Evolutionary conservation across 2,888 invertebrate genomes (phyloP).

Genomic region (Hybos culiciformis): DNA sequence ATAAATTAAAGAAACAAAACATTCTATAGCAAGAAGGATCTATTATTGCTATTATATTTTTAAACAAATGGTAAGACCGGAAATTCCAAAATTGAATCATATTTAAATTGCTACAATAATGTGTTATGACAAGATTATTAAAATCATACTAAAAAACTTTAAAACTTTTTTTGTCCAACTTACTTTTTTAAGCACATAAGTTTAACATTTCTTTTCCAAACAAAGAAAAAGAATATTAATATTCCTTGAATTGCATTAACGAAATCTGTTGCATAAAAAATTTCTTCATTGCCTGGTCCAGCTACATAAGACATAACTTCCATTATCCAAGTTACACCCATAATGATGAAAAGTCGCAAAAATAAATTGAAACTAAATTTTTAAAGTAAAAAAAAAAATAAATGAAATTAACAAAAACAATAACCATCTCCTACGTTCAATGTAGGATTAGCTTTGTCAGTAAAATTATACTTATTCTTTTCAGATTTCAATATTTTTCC

Average conservation of each 20-base stretch:
- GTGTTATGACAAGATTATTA: no score
- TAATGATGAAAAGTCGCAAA: slow-evolving; percentile 66
- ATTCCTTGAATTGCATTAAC: slow-evolving; percentile 46
- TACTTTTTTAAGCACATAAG: slow-evolving; percentile 38
- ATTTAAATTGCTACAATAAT: no score
- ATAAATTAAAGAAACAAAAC: no score
- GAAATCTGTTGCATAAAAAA: slow-evolving; percentile 38
- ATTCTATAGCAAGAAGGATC: no score
- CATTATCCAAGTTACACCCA: slow-evolving; percentile 75
- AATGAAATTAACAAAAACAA: no score
- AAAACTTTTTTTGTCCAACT: no score
- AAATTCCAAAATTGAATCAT: no score
- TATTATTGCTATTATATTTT: no score
- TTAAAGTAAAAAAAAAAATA: background rate
- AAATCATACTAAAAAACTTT: no score
- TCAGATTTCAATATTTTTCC: slow-evolving; percentile 28
- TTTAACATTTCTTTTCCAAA: slow-evolving; percentile 46
- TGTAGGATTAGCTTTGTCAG: no score
- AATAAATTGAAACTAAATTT: slow-evolving; percentile 59
- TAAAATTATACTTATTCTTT: slow-evolving; percentile 34
- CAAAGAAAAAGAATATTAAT: slow-evolving; percentile 47
- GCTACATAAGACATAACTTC: slow-evolving; percentile 63
- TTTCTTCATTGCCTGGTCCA: slow-evolving; percentile 28
- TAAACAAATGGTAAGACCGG: no score
- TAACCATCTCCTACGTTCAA: no score